Evolutionary conservation across 2,888 invertebrate genomes (phyloP).

Genomic region (Meiosimyza platycephala): DNA sequence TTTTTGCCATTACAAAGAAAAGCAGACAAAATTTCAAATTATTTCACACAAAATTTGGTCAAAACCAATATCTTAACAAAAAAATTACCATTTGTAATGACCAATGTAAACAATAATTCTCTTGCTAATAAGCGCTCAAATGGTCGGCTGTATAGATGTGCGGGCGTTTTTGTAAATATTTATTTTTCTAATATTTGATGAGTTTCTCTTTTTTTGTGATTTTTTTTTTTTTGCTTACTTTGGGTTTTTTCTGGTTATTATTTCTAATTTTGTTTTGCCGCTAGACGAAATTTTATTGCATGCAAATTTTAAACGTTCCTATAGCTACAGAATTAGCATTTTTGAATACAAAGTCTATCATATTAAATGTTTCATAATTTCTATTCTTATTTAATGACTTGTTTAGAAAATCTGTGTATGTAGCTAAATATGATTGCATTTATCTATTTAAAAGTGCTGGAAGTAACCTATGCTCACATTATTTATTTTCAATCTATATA

Average conservation of each 20-base stretch:
- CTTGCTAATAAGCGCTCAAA: background rate
- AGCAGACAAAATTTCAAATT: too few relatives aligned
- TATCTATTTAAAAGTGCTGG: too few relatives aligned
- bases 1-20: background rate
- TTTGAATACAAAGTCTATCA: too few relatives aligned
- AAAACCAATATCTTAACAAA: background rate
- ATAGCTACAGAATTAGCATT: too few relatives aligned
- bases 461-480: too few relatives aligned
- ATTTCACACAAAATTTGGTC: too few relatives aligned
- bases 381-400: too few relatives aligned
- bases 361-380: too few relatives aligned
- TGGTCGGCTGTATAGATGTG: background rate
- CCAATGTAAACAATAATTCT: background rate
- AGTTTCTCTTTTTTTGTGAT: slow-evolving; percentile 1
- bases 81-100: slow-evolving; percentile 1
- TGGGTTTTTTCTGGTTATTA: background rate
- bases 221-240: background rate
- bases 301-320: background rate
- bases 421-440: background rate
- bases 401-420: background rate
- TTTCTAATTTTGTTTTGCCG: background rate
- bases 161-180: slow-evolving; percentile 10
- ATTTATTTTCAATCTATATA: too few relatives aligned
- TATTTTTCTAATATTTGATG: background rate
- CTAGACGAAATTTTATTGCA: background rate